A percentile compares a stretch with the other conserved stretches of the same genome.
Evolutionary conservation across 2,113 vertebrate species (phyloP).

Genomic region (Leiothrix lutea): DNA sequence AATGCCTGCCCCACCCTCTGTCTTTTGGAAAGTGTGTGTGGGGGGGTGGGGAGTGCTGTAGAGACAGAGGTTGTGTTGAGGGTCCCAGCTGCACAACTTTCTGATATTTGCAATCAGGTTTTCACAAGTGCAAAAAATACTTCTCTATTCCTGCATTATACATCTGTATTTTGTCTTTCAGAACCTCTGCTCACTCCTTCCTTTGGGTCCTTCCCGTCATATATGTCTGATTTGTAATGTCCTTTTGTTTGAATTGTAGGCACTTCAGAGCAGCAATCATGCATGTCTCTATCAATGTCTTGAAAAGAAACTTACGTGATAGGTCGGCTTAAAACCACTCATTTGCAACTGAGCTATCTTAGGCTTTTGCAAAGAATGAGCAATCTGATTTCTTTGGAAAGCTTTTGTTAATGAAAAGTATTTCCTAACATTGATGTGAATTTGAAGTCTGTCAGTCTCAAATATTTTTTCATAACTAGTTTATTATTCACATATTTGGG

Average conservation of each 20-base stretch:
- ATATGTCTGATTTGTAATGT: slow-evolving; percentile 6
- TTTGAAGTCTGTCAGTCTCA: not conserved
- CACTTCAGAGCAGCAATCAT: not conserved
- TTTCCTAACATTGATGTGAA: not conserved
- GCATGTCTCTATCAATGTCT: not conserved
- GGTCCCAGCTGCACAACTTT: not conserved
- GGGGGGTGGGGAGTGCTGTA: accelerated
- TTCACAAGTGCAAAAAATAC: not conserved
- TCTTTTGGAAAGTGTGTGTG: not conserved
- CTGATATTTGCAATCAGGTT: not conserved
- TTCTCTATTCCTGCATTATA: not conserved
- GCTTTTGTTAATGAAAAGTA: not conserved
- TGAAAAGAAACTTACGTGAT: not conserved
- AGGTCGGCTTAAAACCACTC: not conserved
- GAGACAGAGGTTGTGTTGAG: not conserved
- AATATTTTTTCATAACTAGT: not conserved
- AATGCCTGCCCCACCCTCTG: not conserved
- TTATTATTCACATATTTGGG: not conserved
- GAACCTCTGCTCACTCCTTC: not conserved
- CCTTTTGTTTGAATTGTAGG: slow-evolving; percentile 2
- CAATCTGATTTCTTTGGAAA: not conserved
- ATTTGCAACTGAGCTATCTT: not conserved
- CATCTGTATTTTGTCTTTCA: not conserved
- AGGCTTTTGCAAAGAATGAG: not conserved
- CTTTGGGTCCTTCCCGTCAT: not conserved